A percentile compares a stretch with the other conserved stretches of the same genome.
Conservation (phyloP, 2,888 invertebrate genomes). For the Cataglyphis rosenhaueri region DNA sequence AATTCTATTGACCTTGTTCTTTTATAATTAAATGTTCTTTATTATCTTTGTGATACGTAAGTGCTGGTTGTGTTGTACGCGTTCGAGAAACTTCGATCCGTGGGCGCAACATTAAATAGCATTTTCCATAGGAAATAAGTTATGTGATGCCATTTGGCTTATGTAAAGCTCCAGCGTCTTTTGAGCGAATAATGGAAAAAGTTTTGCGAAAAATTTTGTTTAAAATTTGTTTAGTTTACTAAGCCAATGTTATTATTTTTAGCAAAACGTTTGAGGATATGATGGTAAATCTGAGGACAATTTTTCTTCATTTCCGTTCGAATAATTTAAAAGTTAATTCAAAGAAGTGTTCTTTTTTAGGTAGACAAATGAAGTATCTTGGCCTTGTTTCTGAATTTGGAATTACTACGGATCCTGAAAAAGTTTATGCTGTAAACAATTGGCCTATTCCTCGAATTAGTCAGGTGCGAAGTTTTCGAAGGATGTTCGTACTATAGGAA, state of each 20-base stretch:
- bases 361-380: background rate
- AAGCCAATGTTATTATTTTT: background rate
- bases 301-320: background rate
- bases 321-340: background rate
- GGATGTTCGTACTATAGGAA: background rate
- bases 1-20: too few relatives aligned
- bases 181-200: background rate
- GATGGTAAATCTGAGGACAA: background rate
- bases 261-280: background rate
- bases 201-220: background rate
- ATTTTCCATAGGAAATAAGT: too few relatives aligned
- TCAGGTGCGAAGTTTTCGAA: too few relatives aligned
- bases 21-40: too few relatives aligned
- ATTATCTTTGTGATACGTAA: too few relatives aligned
- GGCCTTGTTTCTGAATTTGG: background rate
- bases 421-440: background rate
- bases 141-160: too few relatives aligned
- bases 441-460: background rate
- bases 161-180: too few relatives aligned
- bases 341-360: background rate
- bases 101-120: too few relatives aligned
- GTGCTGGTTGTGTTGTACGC: too few relatives aligned
- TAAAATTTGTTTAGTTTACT: background rate
- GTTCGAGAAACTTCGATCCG: too few relatives aligned
- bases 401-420: background rate